These are phyloP conservation scores for Lysiphlebus fabarum DNA, from an alignment of 1,140 invertebrate species.

Conservation along the genomic window DNA sequence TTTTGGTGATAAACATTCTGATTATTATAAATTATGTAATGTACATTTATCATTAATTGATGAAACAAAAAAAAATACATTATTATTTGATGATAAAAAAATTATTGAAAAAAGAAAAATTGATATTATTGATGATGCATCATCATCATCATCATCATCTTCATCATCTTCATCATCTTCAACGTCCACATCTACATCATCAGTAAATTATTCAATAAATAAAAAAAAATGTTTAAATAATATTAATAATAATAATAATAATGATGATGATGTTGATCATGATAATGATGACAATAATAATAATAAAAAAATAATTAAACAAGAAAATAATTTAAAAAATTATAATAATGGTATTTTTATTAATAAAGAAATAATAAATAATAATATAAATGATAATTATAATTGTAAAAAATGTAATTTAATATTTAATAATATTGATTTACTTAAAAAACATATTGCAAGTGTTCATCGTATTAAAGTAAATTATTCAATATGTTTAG, in stretches of 20 bases:
- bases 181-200: no score
- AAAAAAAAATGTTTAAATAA: no score
- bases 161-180: no score
- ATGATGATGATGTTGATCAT: conserved; percentile 30
- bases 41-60: conserved; percentile 13
- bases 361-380: conserved; percentile 36
- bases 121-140: no score
- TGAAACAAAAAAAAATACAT: no score
- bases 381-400: conserved; percentile 49
- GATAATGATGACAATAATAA: conserved; percentile 31
- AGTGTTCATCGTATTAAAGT: conserved; percentile 58
- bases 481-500: conserved; percentile 62
- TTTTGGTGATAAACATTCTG: conserved; percentile 37
- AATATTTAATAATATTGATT: conserved; percentile 41
- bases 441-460: conserved; percentile 57
- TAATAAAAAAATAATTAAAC: conserved; percentile 33
- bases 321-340: no score
- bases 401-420: conserved; percentile 57
- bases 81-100: no score
- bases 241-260: no score
- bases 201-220: no score
- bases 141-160: no score
- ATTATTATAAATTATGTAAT: conserved; percentile 32
- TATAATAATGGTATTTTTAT: conserved; percentile 39
- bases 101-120: no score